Evolutionary conservation across 2,888 invertebrate genomes (phyloP), one percentile per base, ranked within the genome.

Genomic region (Nemapogon koenigi): DNA sequence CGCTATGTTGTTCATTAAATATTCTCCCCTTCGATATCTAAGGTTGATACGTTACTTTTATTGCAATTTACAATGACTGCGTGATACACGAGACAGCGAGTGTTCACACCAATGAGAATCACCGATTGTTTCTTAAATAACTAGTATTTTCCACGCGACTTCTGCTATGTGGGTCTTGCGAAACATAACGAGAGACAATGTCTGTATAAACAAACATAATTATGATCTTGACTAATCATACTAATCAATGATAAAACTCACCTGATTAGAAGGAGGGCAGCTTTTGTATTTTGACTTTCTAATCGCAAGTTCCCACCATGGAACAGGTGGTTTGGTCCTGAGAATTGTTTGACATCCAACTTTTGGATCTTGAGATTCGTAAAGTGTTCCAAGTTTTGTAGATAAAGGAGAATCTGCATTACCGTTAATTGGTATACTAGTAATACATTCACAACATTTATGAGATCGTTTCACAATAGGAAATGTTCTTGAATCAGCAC

Each of bases 231-330:
- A n/a, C n/a, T n/a, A n/a, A n/a, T n/a, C n/a, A n/a, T n/a, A n/a
- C n/a, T n/a, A n/a, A n/a, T n/a, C n/a, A n/a, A n/a, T n/a, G n/a
- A 36, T 38, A 30, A 45, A 14, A 49, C 75, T 62, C 61, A 81
- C 73, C 70, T 85, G 84, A 81, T 89, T 87, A 46, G 91, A 81
- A 45, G 89, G 86, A 32, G 91, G 91, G 62, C 92, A 93, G 53
- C 91, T 91, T 53, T 89, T 84, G 48, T 92, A 88, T 46, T 91
- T 85, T 51, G 87, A 87, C 47, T 89, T 86, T 50, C 87, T 84
- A 35, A 90, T 89, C 27, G 93, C 93, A 50, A 92, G 66, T 67
- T 93, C 93, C 87, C 91, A 93, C 93, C 93, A 93, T 0, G 93
- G 93, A 44, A 92, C 84, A 40, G 85, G 82, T 18, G 89, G 88